Conservation (phyloP, 2,113 vertebrate genomes). For the Tetrax tetrax region DNA sequence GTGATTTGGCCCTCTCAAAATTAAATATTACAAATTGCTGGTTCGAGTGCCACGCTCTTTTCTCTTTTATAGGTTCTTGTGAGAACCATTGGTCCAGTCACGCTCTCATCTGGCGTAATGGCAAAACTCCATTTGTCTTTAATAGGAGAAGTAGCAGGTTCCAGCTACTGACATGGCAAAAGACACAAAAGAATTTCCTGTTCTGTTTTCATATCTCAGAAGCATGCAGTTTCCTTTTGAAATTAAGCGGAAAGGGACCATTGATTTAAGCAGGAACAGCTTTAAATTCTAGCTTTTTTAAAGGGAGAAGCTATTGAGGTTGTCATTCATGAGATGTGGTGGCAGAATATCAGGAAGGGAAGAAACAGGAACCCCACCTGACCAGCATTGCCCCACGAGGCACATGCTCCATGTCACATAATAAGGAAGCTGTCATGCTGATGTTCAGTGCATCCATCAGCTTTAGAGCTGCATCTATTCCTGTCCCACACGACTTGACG, state of each 20-base stretch:
- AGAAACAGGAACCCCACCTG: not conserved
- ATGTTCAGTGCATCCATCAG: not conserved
- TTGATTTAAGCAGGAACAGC: not conserved
- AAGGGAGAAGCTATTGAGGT: not conserved
- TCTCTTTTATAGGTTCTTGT: not conserved
- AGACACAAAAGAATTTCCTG: not conserved
- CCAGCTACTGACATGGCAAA: not conserved
- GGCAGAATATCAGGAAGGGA: not conserved
- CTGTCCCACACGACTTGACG: not conserved
- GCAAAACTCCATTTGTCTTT: slow-evolving; percentile 25
- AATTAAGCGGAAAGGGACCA: not conserved
- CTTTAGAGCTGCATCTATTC: not conserved
- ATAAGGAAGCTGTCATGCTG: not conserved
- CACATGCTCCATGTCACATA: not conserved
- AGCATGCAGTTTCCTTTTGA: not conserved
- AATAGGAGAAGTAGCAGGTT: slow-evolving; percentile 22
- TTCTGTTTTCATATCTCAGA: not conserved
- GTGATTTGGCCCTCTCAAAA: not conserved
- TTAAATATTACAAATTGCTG: not conserved
- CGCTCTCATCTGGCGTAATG: not conserved
- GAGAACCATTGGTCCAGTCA: not conserved
- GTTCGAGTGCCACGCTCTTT: not conserved
- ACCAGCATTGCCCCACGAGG: not conserved
- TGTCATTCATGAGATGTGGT: not conserved
- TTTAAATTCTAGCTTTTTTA: not conserved